A percentile compares a stretch with the other conserved stretches of the same genome.
Conservation (phyloP, 2,888 invertebrate genomes). For the Drosophila longiperda region DNA sequence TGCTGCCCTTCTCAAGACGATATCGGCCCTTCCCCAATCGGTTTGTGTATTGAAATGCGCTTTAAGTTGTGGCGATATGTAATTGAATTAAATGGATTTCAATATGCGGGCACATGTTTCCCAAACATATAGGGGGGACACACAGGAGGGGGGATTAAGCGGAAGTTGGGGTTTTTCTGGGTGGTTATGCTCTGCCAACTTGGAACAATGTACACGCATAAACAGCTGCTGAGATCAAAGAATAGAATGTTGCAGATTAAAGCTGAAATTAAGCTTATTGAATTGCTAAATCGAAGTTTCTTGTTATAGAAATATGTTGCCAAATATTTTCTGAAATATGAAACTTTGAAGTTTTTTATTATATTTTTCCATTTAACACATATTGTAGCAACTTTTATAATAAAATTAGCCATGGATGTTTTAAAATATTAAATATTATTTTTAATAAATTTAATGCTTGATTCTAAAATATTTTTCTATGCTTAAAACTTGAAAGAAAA, state of each 20-base stretch:
- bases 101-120: constrained; percentile 78
- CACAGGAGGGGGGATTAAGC: neutral
- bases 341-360: neutral
- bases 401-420: neutral
- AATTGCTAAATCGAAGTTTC: neutral
- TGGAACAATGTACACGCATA: constrained; percentile 50
- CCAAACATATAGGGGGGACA: constrained; percentile 3
- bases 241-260: neutral
- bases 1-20: neutral
- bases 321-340: neutral
- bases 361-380: neutral
- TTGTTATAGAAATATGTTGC: neutral
- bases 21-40: constrained; percentile 12
- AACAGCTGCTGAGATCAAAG: constrained; percentile 50
- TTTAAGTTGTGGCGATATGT: constrained; percentile 75
- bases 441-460: neutral
- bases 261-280: constrained; percentile 10
- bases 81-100: constrained; percentile 80
- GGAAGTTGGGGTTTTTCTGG: neutral
- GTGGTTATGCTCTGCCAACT: neutral
- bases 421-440: neutral
- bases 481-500: neutral
- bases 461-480: neutral
- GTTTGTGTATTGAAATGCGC: constrained; percentile 66
- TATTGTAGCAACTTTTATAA: neutral